Conservation (phyloP, 1,140 invertebrate genomes). For the Meteorus sp. region DNA sequence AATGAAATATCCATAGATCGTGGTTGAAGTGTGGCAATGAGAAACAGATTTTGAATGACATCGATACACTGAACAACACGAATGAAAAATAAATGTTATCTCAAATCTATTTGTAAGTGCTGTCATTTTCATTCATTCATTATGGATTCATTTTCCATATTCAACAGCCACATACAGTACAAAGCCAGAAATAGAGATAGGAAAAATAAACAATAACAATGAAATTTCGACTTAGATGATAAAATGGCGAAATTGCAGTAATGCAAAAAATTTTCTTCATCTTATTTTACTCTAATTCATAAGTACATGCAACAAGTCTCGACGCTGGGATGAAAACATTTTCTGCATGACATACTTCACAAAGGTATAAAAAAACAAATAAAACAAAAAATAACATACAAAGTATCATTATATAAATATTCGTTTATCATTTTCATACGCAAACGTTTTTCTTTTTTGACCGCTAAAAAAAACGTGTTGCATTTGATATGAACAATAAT, state of each 20-base stretch:
- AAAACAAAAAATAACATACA: too few species aligned
- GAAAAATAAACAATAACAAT: too few species aligned
- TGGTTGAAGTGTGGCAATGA: too few species aligned
- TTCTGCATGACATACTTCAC: not conserved
- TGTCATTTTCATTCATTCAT: too few species aligned
- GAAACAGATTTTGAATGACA: too few species aligned
- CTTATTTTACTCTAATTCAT: not conserved
- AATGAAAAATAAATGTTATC: too few species aligned
- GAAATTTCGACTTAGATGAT: not conserved
- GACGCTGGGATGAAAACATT: not conserved
- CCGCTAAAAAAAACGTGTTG: slow-evolving; percentile 35
- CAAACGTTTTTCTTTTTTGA: slow-evolving; percentile 35
- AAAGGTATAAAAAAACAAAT: slow-evolving; percentile 4
- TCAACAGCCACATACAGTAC: not conserved
- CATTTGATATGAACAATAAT: slow-evolving; percentile 24
- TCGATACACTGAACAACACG: too few species aligned
- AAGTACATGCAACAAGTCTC: not conserved
- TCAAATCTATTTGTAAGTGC: too few species aligned
- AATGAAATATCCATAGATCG: too few species aligned
- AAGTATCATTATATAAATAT: not conserved
- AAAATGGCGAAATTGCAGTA: not conserved
- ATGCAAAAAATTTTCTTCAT: not conserved
- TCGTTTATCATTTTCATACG: slow-evolving; percentile 11
- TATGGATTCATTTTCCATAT: too few species aligned
- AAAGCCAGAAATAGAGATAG: not conserved